Conservation (phyloP, 2,797 vertebrate genomes). For the Leucoraja ocellata region DNA sequence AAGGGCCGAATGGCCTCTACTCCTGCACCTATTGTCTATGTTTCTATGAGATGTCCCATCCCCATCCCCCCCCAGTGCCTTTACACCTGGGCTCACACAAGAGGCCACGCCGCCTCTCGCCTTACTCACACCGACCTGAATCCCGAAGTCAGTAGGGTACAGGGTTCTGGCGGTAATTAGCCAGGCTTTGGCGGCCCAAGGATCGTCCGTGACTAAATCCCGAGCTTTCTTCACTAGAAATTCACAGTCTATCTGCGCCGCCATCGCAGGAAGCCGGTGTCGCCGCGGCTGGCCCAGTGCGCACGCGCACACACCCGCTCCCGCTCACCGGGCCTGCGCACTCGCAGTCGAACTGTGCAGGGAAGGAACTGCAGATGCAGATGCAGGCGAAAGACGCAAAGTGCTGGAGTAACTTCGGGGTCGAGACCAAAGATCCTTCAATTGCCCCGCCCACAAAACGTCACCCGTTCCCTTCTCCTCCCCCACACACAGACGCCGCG, state of each 20-base stretch:
- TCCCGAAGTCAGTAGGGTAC: constrained; percentile 90
- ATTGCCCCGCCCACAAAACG: too few relatives aligned
- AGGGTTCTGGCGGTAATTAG: constrained; percentile 91
- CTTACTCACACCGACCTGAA: constrained; percentile 69
- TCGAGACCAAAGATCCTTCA: too few relatives aligned
- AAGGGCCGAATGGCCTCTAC: too few relatives aligned
- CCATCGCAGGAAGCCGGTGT: constrained; percentile 60
- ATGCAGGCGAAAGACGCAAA: too few relatives aligned
- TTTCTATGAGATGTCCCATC: not conserved
- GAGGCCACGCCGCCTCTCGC: not conserved
- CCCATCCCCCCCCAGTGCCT: not conserved
- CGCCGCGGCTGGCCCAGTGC: not conserved
- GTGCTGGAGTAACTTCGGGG: too few relatives aligned
- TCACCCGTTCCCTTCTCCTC: too few relatives aligned
- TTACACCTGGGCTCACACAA: not conserved
- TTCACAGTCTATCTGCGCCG: constrained; percentile 90
- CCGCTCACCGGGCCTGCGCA: not conserved
- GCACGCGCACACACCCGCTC: not conserved
- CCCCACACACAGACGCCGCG: too few relatives aligned
- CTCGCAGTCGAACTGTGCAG: not conserved
- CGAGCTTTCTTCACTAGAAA: constrained; percentile 87
- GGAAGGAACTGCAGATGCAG: too few relatives aligned
- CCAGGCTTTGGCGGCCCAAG: constrained; percentile 94
- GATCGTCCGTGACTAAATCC: constrained; percentile 81
- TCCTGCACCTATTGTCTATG: too few relatives aligned